Conservation (phyloP, 2,888 invertebrate species). For the Chromoteleia sp. region DNA sequence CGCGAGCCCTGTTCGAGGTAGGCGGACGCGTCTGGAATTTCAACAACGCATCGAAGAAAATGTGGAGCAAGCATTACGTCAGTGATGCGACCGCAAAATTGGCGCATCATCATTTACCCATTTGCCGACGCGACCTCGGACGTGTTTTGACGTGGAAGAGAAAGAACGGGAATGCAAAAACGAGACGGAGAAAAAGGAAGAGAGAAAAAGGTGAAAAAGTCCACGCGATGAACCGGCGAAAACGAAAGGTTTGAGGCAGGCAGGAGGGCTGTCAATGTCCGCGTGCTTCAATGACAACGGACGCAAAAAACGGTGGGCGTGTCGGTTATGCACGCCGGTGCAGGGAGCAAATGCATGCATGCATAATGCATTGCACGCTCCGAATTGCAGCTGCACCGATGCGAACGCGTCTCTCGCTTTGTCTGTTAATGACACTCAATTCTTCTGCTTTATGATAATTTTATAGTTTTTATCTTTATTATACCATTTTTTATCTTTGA, state of each 20-base stretch:
- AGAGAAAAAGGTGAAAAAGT: slow-evolving; percentile 17
- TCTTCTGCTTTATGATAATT: slow-evolving; percentile 15
- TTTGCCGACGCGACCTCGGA: slow-evolving; percentile 50
- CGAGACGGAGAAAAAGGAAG: slow-evolving; percentile 21
- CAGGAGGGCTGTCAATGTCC: slow-evolving; percentile 13
- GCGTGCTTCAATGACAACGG: slow-evolving; percentile 51
- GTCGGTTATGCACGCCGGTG: slow-evolving; percentile 52
- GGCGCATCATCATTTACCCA: slow-evolving; percentile 57
- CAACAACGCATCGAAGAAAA: slow-evolving; percentile 54
- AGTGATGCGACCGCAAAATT: slow-evolving; percentile 52
- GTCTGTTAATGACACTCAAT: slow-evolving; percentile 40
- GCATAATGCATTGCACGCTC: slow-evolving; percentile 65
- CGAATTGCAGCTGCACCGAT: slow-evolving; percentile 58
- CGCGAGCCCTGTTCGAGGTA: slow-evolving; percentile 32
- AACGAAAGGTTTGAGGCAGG: slow-evolving; percentile 25
- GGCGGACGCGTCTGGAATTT: slow-evolving; percentile 49
- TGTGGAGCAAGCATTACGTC: slow-evolving; percentile 61
- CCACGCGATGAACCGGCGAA: slow-evolving; percentile 24
- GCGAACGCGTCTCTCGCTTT: slow-evolving; percentile 38
- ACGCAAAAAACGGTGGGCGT: slow-evolving; percentile 55
- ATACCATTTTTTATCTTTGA: too few species aligned
- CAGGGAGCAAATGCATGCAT: slow-evolving; percentile 66
- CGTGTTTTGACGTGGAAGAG: slow-evolving; percentile 51
- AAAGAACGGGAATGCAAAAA: slow-evolving; percentile 41
- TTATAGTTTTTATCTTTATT: too few species aligned